These are phyloP conservation scores for Sicus ferrugineus DNA, from an alignment of 2,888 invertebrate genomes.

Conservation along the genomic window DNA sequence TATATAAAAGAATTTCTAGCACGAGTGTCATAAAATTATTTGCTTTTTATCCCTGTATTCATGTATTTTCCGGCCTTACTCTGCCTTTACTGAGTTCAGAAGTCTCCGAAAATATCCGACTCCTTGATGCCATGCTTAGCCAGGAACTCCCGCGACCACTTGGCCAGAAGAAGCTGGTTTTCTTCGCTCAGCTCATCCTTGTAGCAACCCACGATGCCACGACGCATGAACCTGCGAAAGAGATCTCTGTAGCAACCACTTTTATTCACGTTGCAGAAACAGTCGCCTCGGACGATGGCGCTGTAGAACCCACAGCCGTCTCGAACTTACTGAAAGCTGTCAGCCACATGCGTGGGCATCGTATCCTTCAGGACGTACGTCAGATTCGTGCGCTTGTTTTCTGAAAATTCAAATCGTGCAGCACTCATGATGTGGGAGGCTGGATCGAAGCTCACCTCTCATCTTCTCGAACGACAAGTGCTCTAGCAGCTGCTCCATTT, in stretches of 20 bases:
- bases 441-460: slow-evolving; percentile 34
- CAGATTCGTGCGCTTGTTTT: slow-evolving; percentile 35
- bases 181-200: slow-evolving; percentile 42
- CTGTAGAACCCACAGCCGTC: background rate
- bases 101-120: slow-evolving; percentile 39
- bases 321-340: slow-evolving; percentile 37
- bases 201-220: slow-evolving; percentile 42
- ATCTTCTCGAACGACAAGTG: slow-evolving; percentile 38
- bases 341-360: slow-evolving; percentile 13
- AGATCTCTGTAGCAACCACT: background rate
- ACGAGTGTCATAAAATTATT: too few species aligned
- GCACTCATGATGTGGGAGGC: too few species aligned
- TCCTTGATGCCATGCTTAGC: slow-evolving; percentile 29
- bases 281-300: background rate
- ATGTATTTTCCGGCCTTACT: too few species aligned
- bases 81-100: slow-evolving; percentile 6
- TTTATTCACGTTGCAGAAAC: background rate
- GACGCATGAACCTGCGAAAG: slow-evolving; percentile 43
- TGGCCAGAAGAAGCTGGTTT: slow-evolving; percentile 36
- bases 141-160: slow-evolving; percentile 28
- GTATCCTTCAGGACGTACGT: slow-evolving; percentile 27
- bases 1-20: too few species aligned
- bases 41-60: too few species aligned
- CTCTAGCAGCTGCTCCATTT: slow-evolving; percentile 21
- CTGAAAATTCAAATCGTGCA: slow-evolving; percentile 20